phyloP scores from a whole-genome alignment of 2,113 vertebrate species.

The Sorex fumeus region DNA sequence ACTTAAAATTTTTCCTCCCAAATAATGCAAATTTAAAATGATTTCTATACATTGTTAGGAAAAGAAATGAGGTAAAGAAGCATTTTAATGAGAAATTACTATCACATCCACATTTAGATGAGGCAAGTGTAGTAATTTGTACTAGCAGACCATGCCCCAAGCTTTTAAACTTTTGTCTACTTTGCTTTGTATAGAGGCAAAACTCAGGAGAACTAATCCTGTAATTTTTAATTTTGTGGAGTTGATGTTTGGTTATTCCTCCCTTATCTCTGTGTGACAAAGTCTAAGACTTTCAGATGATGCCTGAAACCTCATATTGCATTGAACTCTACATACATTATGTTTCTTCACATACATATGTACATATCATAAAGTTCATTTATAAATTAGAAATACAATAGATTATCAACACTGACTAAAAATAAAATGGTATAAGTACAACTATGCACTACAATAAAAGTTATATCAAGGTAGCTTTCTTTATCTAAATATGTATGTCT shows the following conservation, averaged over 20 bases:
- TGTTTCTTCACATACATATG: neutral
- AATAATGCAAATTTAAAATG: neutral
- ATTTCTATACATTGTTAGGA: constrained; percentile 13
- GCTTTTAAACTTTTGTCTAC: neutral
- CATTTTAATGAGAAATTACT: neutral
- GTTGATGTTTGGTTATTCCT: neutral
- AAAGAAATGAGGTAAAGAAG: neutral
- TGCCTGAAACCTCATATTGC: neutral
- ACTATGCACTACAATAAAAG: neutral
- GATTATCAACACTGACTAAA: neutral
- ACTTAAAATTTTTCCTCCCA: neutral
- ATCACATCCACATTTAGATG: neutral
- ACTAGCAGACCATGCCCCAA: too few species aligned
- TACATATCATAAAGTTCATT: neutral
- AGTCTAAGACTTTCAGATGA: neutral
- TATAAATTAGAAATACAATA: neutral
- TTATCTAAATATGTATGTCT: neutral
- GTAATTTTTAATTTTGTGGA: neutral
- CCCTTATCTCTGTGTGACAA: neutral
- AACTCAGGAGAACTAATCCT: neutral
- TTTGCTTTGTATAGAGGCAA: neutral
- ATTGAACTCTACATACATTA: neutral
- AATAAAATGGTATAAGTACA: neutral
- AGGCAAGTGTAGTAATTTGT: neutral
- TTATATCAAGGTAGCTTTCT: neutral